A percentile compares a stretch with the other conserved stretches of the same genome.
Evolutionary conservation across 2,888 invertebrate genomes (phyloP).

Genomic region (Erpobdella octoculata): DNA sequence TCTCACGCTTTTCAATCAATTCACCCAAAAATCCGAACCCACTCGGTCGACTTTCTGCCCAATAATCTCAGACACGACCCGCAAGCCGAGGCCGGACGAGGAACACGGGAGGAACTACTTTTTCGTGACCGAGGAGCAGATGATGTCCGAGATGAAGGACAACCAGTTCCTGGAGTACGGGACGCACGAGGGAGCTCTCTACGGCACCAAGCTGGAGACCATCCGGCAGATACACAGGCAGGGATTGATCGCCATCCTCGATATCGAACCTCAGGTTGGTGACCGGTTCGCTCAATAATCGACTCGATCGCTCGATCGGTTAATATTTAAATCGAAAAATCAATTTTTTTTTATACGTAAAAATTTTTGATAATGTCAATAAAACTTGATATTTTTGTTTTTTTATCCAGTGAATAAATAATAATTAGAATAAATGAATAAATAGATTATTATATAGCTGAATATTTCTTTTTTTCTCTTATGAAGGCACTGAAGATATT

Average conservation of each 20-base stretch:
- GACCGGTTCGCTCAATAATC: too few species aligned
- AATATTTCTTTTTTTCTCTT: background rate
- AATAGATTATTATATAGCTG: background rate
- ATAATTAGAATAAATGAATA: background rate
- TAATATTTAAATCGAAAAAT: background rate
- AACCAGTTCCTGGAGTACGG: conserved; percentile 98
- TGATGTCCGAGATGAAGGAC: conserved; percentile 97
- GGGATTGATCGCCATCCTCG: conserved; percentile 91
- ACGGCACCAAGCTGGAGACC: conserved; percentile 95
- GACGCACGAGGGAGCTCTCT: conserved; percentile 72
- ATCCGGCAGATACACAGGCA: conserved; percentile 92
- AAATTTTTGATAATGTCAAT: too few species aligned
- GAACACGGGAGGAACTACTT: conserved; percentile 96
- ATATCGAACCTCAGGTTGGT: conserved; percentile 81
- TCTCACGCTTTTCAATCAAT: background rate
- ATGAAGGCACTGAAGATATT: conserved; percentile 86
- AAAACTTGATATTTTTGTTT: too few species aligned
- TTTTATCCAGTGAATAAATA: too few species aligned
- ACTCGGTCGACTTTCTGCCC: too few species aligned
- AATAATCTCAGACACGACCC: conserved; percentile 91
- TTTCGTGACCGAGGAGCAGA: conserved; percentile 94
- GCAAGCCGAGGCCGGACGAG: conserved; percentile 87
- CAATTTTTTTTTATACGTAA: too few species aligned
- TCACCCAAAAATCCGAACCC: background rate
- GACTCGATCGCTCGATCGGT: background rate